These are phyloP conservation scores for Archegozetes longisetosus DNA, from an alignment of 1,140 invertebrate species.

Conservation along the genomic window DNA sequence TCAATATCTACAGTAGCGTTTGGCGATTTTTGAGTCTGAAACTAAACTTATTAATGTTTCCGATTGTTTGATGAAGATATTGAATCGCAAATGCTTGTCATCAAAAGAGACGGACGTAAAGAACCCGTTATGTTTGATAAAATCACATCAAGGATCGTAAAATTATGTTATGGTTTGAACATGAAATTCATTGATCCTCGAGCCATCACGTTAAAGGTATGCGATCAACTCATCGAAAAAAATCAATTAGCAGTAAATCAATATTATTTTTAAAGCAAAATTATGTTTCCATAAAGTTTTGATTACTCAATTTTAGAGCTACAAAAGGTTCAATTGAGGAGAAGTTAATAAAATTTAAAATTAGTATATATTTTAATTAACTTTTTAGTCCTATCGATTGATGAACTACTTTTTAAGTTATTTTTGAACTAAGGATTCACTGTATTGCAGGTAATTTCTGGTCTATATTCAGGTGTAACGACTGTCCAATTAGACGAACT, in stretches of 20 bases:
- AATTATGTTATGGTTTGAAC: slow-evolving; percentile 87
- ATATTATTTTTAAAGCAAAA: neutral
- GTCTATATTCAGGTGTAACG: slow-evolving; percentile 85
- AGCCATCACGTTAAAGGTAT: slow-evolving; percentile 56
- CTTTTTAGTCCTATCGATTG: too few relatives aligned
- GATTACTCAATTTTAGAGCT: neutral
- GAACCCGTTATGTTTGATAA: slow-evolving; percentile 94
- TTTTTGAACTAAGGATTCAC: too few relatives aligned
- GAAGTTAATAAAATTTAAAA: too few relatives aligned
- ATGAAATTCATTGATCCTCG: slow-evolving; percentile 88
- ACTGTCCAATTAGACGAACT: slow-evolving; percentile 93
- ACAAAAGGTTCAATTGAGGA: too few relatives aligned
- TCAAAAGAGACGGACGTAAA: slow-evolving; percentile 56
- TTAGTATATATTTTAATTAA: too few relatives aligned
- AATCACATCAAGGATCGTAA: slow-evolving; percentile 87
- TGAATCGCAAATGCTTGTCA: slow-evolving; percentile 33
- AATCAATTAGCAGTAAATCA: neutral
- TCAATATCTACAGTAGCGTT: too few relatives aligned
- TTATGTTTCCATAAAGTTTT: neutral
- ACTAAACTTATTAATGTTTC: too few relatives aligned
- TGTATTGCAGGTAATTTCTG: slow-evolving; percentile 51
- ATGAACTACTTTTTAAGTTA: too few relatives aligned
- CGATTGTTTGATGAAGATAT: too few relatives aligned
- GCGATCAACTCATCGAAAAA: neutral
- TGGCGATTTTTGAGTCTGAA: too few relatives aligned